Percentiles rank a stretch among this genome's conserved stretches.
Evolutionary conservation across 2,888 invertebrate species (phyloP).

Genomic region (Zygogramma bicolorata): DNA sequence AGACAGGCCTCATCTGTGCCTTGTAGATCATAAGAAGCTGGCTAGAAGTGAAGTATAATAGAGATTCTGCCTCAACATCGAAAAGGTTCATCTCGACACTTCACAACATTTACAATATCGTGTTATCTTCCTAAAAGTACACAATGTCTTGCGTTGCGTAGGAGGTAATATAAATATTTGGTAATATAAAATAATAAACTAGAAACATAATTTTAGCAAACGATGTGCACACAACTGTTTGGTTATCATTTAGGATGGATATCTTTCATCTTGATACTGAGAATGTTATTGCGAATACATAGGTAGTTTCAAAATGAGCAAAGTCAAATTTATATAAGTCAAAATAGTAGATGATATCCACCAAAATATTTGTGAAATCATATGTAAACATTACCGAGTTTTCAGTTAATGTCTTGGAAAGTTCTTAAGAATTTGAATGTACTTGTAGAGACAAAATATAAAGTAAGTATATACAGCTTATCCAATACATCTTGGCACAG

Average conservation of each 20-base stretch:
- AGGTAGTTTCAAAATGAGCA: neutral
- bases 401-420: too few species aligned
- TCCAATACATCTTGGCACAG: too few species aligned
- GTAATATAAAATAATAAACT: neutral
- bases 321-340: too few species aligned
- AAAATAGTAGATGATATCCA: too few species aligned
- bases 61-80: neutral
- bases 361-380: too few species aligned
- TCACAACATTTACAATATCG: constrained; percentile 12
- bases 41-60: too few species aligned
- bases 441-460: too few species aligned
- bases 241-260: neutral
- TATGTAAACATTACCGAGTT: too few species aligned
- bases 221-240: neutral
- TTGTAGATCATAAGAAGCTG: too few species aligned
- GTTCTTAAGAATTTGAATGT: too few species aligned
- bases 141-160: neutral
- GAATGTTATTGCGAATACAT: neutral
- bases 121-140: neutral
- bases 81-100: neutral
- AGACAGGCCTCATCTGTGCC: too few species aligned
- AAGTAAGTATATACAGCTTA: too few species aligned
- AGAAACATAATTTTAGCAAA: neutral
- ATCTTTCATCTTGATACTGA: neutral
- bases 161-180: constrained; percentile 4